Base-by-base conservation (phyloP, 1,140 invertebrate species). In the Dryas iulia region DNA sequence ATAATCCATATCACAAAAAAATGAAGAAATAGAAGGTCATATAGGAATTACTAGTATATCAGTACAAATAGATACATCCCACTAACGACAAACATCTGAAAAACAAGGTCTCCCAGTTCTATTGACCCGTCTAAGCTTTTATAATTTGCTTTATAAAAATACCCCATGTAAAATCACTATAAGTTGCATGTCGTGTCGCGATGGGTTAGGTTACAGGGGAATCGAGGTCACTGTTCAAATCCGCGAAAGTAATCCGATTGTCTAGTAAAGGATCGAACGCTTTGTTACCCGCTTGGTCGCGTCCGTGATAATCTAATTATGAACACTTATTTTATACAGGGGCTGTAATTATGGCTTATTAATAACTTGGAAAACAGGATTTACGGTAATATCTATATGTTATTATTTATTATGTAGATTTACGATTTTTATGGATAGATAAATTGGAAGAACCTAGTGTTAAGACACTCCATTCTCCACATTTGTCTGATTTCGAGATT, bases 241-340 rank as follows among this genome's bases (percentile, higher is more conserved):
- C 82, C 78, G 81, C 82, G 82, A 76, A 75, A 82, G 72, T 87
- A 87, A 87, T 87, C 66, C 76, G 81, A 87, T 87, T 83, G 81
- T 80, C 73, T 57, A 69, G 72, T 66, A 75, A 79, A 81, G 77
- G 52, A 69, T 75, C 73, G 69, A 79, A 75, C 74, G 72, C 78
- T 79, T 79, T 78, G 75, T 77, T 63, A 68, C 62, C 71, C 76
- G 72, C 71, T 73, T 73, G 69, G 72, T 77, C 76, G 77, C 78
- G 65, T 73, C 74, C 64, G 67, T 25, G 60, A 69, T 86, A 84
- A 86, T 84, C 76, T 72, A 81, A 86, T 86, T 86, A 83, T 63
- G 64, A 70, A 65, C 11, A 25, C 53, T 56, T 4, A 56, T 56
- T 56, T 24, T 47, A 47, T 47, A 47, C 39, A 18, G 14, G 39